Base-by-base conservation (phyloP, 2,113 vertebrate species). In the Pachyramphus minor region DNA sequence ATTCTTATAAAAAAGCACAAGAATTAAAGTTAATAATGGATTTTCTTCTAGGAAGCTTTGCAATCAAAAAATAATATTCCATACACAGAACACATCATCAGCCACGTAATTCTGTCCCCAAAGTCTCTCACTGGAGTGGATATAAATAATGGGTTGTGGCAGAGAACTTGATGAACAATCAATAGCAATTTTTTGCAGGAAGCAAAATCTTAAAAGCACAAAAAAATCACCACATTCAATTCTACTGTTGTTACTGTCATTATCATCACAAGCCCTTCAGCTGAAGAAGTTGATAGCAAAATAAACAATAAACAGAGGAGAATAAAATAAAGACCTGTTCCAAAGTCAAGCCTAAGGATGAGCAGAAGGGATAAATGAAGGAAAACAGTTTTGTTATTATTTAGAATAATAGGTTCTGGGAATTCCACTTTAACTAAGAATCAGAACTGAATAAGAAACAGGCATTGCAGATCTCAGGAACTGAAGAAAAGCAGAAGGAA, bases 81-180 rank as follows among this genome's bases (percentile, higher is more conserved):
- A 69, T 58, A 64, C 39, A 42, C 24, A 63, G 33, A 76, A 19
- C 68, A 75, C 84, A 58, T 90, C 64, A 13, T 94, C 93, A 92
- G 62, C 60, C 89, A 92, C 0, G 8, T 77, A 81, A 89, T 95
- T 85, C 50, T 47, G 30, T 91, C 27, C 33, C 27, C 17, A 31
- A 91, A 84, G 41, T 67, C 84, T 82, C 39, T 52, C 78, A 64
- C 52, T 76, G 86, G 71, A 90, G 80, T 63, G 62, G 63, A 68
- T 60, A 86, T 69, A 84, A 95, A 93, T 95, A 84, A 94, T 66
- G 66, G 77, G 82, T 92, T 90, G 62, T 71, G 87, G 91, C 66
- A 93, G 82, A 89, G 60, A 88, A 58, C 86, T 76, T 96, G 76
- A 89, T 90, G 97, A 97, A 78, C 91, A 96, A 92, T 97, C 96